Base-by-base conservation (phyloP, 1,140 invertebrate genomes). In the Proctacanthus coquilletti region DNA sequence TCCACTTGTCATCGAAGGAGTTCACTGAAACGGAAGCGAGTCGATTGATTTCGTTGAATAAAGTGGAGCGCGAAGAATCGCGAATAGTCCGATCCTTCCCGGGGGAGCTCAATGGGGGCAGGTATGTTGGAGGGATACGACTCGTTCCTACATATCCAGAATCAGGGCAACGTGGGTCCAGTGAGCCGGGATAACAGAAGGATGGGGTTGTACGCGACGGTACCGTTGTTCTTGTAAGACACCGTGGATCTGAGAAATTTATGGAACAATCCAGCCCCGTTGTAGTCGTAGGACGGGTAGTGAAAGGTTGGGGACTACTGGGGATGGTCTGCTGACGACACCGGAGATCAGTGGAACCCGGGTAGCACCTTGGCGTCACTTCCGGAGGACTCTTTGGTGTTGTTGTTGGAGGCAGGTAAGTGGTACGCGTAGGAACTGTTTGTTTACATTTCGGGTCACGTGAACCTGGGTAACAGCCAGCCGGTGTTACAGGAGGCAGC, bases 91-190 rank as follows among this genome's bases (percentile, higher is more conserved):
- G 42, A 27, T 53, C 52, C 33, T 41, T 43, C 8, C 45, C 43
- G 23, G 55, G 40, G 42, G 61, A 18, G 43, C 54, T 45, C 8
- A 65, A 62, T 11, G 64, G 68, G 11, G 66, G 68, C 34, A 68
- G 49, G 42, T 69, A 69, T 3, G 66, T 68, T 21, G 64, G 60
- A 13, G 68, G 65, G 25, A 68, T 65, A 32, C 66, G 68, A 10
- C 65, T 70, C 21, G 64, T 68, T 4, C 52, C 52, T 33, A 34
- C 51, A 33, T 53, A 53, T 14, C 64, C 65, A 18, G 64, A 63
- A 41, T 66, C 62, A 4, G 69, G 68, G 41, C 71, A 74, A 36
- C 66, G 68, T 5, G 70, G 70, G 59, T 74, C 70, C 30, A 53
- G 64, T 9, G 69, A 70, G 25, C 71, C 71, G 5, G 70, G 69